Evolutionary conservation across 2,113 vertebrate genomes (phyloP), one percentile per base, ranked within the genome.

Genomic region (Edolisoma coerulescens): DNA sequence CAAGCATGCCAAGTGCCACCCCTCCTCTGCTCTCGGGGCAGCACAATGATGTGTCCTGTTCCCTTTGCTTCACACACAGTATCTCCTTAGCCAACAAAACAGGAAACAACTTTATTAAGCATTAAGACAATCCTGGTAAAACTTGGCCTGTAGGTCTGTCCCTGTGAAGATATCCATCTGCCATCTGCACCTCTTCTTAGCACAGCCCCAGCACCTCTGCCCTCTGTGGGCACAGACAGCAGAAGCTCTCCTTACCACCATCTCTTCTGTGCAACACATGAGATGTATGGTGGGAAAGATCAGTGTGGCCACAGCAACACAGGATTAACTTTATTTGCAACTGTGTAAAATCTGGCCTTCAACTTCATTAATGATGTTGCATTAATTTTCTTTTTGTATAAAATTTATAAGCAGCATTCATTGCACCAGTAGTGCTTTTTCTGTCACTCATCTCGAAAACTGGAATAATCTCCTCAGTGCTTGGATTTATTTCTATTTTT

Each of bases 1-100:
- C 10, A 2, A 1, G 22, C 18, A 59, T 0, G 0, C n/a, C 1
- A 14, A 11, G 10, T 12, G 4, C 10, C 39, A 11, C 20, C 57
- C 14, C 27, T 59, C 41, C n/a, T 56, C 45, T n/a, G 33, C 44
- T 92, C 19, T 30, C 0, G 0, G 24, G 41, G 21, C 27, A 59
- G 53, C 0, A 2, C 45, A 59, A 8, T 5, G 13, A 49, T 5
- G 6, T 4, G 12, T 44, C 19, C 37, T 8, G 5, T 19, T 77
- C 28, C 44, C 28, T 70, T 49, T 37, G 9, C 22, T 57, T 78
- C 84, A 84, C 10, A 1, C 16, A 61, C 41, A 61, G 19, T 6
- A 65, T 20, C 6, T 28, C 20, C 7, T 93, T 21, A 50, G 32
- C 13, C 39, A 82, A 50, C 17, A 69, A 84, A 93, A 84, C 1